These are phyloP conservation scores for Serrognathus titanus DNA, from an alignment of 2,888 invertebrate species.

Conservation along the genomic window DNA sequence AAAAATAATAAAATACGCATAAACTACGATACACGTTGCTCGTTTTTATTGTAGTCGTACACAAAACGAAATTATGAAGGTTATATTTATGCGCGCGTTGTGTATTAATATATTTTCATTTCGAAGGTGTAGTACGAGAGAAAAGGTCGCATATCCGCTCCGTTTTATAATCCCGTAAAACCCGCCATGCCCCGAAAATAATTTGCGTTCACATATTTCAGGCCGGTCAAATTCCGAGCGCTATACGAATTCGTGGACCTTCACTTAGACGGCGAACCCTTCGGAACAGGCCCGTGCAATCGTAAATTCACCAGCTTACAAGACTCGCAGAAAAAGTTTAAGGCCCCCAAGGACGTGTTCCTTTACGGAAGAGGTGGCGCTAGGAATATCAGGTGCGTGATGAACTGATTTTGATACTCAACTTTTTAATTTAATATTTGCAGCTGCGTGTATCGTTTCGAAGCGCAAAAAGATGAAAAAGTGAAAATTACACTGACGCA, in stretches of 20 bases:
- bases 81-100: too few species aligned
- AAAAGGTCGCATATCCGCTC: neutral
- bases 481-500: slow-evolving; percentile 73
- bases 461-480: slow-evolving; percentile 78
- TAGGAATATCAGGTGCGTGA: slow-evolving; percentile 68
- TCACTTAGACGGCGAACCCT: slow-evolving; percentile 79
- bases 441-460: slow-evolving; percentile 85
- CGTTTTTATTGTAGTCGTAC: too few species aligned
- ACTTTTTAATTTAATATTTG: slow-evolving; percentile 28
- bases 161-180: slow-evolving; percentile 2
- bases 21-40: too few species aligned
- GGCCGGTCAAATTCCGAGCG: slow-evolving; percentile 80
- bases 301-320: slow-evolving; percentile 66
- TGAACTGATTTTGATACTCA: neutral
- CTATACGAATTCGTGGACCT: slow-evolving; percentile 87
- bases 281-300: slow-evolving; percentile 71
- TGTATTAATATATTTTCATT: too few species aligned
- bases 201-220: slow-evolving; percentile 38
- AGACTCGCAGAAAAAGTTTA: slow-evolving; percentile 72
- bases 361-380: slow-evolving; percentile 83
- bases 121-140: neutral
- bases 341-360: slow-evolving; percentile 79
- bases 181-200: too few species aligned
- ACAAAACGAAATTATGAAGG: too few species aligned
- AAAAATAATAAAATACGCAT: too few species aligned